phyloP scores from a whole-genome alignment of 2,797 vertebrate species.

The Distichodus sexfasciatus region DNA sequence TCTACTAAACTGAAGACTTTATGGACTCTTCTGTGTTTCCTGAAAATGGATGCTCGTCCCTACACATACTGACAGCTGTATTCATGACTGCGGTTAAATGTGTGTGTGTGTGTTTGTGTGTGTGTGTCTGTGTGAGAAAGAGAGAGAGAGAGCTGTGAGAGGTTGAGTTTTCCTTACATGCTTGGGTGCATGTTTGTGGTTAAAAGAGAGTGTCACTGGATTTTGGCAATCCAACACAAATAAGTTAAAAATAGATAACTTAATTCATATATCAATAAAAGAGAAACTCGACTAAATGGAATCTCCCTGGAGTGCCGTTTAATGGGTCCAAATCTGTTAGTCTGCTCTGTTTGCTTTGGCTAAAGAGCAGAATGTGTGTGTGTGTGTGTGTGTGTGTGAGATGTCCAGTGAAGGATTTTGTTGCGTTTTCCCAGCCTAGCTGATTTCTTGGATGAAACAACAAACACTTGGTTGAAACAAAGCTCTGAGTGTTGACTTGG shows the following conservation, averaged over 20 bases:
- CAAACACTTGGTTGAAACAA: constrained; percentile 62
- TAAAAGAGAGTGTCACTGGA: constrained; percentile 27
- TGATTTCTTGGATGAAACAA: constrained; percentile 61
- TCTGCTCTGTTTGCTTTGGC: constrained; percentile 67
- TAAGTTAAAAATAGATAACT: constrained; percentile 37
- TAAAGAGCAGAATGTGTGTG: not conserved
- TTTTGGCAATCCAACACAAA: constrained; percentile 37
- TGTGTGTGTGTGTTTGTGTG: not conserved
- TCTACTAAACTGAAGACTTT: not conserved
- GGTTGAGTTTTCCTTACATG: constrained; percentile 18
- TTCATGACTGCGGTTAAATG: not conserved
- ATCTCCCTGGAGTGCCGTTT: constrained; percentile 51
- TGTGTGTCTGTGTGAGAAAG: not conserved
- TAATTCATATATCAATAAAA: constrained; percentile 35
- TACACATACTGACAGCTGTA: constrained; percentile 12
- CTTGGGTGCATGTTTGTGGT: constrained; percentile 24
- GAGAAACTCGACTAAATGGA: constrained; percentile 42
- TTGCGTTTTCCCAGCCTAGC: constrained; percentile 53
- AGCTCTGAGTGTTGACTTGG: constrained; percentile 62
- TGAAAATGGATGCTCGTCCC: not conserved
- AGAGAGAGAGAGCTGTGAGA: not conserved
- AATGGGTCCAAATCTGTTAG: constrained; percentile 65
- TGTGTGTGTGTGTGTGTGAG: not conserved
- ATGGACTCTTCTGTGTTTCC: constrained; percentile 4
- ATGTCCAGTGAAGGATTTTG: constrained; percentile 55